Evolutionary conservation across 2,797 vertebrate genomes (phyloP), one percentile per base, ranked within the genome.

Genomic region (Apogon talboti): DNA sequence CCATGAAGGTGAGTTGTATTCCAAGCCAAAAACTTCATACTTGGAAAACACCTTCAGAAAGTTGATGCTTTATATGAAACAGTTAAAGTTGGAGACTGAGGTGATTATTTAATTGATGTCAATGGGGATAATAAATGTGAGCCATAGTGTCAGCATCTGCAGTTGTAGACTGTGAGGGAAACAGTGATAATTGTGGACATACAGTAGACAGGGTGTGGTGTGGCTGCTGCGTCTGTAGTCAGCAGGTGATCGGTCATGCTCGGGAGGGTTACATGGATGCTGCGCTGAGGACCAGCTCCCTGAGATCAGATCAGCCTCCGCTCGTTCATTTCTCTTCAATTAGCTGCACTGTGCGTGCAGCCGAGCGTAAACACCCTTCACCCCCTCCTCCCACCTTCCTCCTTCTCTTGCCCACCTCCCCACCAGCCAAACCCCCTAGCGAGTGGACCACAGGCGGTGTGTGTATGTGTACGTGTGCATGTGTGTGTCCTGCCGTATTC

Each of bases 291-390:
- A 69, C 19, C 74, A 37, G 70, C 54, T 66, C 53, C 24, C 72
- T 59, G 50, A 80, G 59, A 82, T 88, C 80, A 75, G 60, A 88
- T 89, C 82, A 69, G 69, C 80, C 63, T 52, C 59, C 3, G 55
- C 69, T 89, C 74, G 78, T 81, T 89, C 86, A 74, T 85, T 93
- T 93, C 89, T 89, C 88, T 93, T 90, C 92, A 93, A 93, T 93
- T 92, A 93, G 88, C 86, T 82, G 85, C 85, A 82, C 87, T 71
- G 89, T 82, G 79, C 84, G 71, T 83, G 86, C 90, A 88, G 53
- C 76, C 1, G 10, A 90, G 90, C 90, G 89, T 92, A 91, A 92
- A 79, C 51, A 52, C 48, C 60, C 66, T 59, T 30, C 60, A 10
- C 19, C 67, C 21, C 38, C 11, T n/a, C 48, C 24, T 28, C 35